These are phyloP conservation scores for Mystacornis crossleyi DNA, from an alignment of 2,113 vertebrate species.

Conservation along the genomic window DNA sequence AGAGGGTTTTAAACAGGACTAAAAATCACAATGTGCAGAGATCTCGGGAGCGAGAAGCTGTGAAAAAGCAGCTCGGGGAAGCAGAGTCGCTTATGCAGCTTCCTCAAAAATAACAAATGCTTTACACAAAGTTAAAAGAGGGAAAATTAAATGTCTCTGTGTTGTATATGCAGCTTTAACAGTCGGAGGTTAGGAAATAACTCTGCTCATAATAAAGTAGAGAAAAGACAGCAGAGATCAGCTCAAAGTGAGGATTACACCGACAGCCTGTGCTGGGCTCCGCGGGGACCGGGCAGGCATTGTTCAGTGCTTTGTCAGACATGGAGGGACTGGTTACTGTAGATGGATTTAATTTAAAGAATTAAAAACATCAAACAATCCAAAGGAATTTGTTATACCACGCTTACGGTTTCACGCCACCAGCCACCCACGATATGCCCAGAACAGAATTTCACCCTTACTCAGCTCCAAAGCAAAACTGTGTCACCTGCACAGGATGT, in stretches of 20 bases:
- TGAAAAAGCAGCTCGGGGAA: not conserved
- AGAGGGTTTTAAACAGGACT: not conserved
- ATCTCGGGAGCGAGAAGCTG: not conserved
- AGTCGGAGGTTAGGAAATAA: not conserved
- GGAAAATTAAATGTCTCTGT: not conserved
- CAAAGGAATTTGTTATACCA: not conserved
- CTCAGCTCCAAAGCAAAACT: not conserved
- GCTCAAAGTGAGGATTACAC: not conserved
- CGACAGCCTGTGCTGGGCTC: not conserved
- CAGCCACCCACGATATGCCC: not conserved
- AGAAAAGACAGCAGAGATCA: not conserved
- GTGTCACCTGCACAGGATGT: not conserved
- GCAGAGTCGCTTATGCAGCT: not conserved
- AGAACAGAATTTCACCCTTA: not conserved
- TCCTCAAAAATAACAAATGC: not conserved
- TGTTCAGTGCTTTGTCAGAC: constrained; percentile 24
- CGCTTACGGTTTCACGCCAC: fast-evolving
- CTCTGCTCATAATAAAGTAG: not conserved
- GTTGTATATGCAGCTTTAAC: not conserved
- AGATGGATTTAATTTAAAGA: constrained; percentile 1
- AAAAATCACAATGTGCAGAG: not conserved
- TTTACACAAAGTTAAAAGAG: not conserved
- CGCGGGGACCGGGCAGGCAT: not conserved
- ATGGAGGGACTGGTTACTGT: not conserved
- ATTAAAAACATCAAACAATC: constrained; percentile 10